A percentile compares a stretch with the other conserved stretches of the same genome.
Evolutionary conservation across 2,888 invertebrate genomes (phyloP).

Genomic region (Heteromurus nitidus): DNA sequence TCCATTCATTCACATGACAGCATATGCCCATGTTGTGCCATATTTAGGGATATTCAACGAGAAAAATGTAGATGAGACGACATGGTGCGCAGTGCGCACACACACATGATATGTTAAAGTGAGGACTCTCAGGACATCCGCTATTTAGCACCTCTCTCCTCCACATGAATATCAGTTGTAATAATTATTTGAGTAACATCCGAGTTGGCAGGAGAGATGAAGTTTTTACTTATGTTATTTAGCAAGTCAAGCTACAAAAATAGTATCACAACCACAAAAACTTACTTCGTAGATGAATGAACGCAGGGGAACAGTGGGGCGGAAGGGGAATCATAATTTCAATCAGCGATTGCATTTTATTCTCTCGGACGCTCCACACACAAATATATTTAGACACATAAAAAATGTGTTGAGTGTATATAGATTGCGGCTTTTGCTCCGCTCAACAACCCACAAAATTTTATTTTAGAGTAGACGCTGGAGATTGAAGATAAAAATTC

Average conservation of each 20-base stretch:
- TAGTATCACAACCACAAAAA: conserved; percentile 2
- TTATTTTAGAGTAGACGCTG: not conserved
- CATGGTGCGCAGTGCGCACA: no score
- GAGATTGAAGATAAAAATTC: conserved; percentile 30
- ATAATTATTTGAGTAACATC: no score
- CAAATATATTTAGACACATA: conserved; percentile 3
- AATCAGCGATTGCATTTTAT: conserved; percentile 33
- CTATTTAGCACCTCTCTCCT: conserved; percentile 23
- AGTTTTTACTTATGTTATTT: no score
- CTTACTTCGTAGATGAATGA: conserved; percentile 38
- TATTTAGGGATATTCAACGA: not conserved
- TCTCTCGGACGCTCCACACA: not conserved
- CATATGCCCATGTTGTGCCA: not conserved
- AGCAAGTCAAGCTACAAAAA: no score
- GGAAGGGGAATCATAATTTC: conserved; percentile 8
- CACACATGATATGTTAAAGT: not conserved
- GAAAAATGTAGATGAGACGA: not conserved
- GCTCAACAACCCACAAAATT: not conserved
- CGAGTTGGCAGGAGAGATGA: no score
- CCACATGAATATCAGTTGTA: no score
- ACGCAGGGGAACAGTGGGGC: conserved; percentile 7
- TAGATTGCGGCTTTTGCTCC: no score
- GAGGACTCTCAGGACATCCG: conserved; percentile 53
- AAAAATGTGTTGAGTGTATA: no score
- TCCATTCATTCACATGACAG: not conserved